Conservation (phyloP, 2,113 vertebrate genomes). For the Barbus barbus region DNA sequence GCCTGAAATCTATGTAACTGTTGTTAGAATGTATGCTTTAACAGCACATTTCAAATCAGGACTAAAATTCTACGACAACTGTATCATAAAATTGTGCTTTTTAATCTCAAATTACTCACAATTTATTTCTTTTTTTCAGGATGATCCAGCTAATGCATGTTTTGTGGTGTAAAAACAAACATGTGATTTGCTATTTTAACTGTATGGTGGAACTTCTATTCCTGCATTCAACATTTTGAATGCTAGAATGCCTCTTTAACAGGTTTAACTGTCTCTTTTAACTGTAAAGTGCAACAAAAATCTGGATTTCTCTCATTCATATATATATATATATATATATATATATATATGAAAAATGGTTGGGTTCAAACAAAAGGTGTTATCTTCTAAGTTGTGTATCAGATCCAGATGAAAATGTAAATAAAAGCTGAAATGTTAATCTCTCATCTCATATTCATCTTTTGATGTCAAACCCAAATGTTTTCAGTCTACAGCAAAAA, state of each 20-base stretch:
- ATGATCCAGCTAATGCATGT: background rate
- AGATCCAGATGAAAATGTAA: too few relatives aligned
- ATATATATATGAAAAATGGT: too few relatives aligned
- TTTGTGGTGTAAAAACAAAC: background rate
- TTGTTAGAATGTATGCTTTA: background rate
- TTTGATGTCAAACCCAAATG: too few relatives aligned
- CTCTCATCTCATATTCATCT: too few relatives aligned
- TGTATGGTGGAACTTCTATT: background rate
- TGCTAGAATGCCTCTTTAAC: background rate
- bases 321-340: too few relatives aligned
- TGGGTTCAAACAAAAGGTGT: too few relatives aligned
- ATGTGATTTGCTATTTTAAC: background rate
- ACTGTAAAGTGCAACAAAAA: background rate
- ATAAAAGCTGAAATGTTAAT: too few relatives aligned
- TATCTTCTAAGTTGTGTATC: too few relatives aligned
- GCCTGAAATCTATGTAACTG: background rate
- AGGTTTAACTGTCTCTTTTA: background rate
- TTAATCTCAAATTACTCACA: background rate
- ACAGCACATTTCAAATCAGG: background rate
- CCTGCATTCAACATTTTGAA: background rate
- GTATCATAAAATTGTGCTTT: background rate
- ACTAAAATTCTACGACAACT: background rate
- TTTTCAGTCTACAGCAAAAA: too few relatives aligned
- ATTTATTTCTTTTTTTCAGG: background rate
- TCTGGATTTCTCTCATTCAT: background rate